Evolutionary conservation across 2,113 vertebrate genomes (phyloP).

Genomic region (Daboia siamensis): DNA sequence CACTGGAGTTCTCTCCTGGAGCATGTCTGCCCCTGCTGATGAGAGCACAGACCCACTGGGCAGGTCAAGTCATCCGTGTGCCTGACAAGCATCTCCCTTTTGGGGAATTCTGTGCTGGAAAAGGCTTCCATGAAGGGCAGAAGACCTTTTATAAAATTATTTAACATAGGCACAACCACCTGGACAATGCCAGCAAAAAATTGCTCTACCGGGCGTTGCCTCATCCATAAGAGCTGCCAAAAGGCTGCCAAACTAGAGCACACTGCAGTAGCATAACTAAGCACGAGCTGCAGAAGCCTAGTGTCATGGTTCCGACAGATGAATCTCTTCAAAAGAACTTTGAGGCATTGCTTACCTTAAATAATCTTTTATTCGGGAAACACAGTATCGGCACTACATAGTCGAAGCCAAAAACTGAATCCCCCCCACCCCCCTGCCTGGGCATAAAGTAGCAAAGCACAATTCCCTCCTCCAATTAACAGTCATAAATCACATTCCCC

Average conservation of each 20-base stretch:
- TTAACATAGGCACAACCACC: neutral
- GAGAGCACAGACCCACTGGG: neutral
- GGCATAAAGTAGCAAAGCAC: too few species aligned
- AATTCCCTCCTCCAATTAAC: too few species aligned
- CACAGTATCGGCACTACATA: too few species aligned
- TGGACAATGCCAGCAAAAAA: neutral
- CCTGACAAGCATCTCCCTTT: neutral
- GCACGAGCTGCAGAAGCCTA: neutral
- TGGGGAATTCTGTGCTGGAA: neutral
- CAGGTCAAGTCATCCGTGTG: neutral
- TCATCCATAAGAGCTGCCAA: neutral
- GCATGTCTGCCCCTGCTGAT: neutral
- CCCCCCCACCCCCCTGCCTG: too few species aligned
- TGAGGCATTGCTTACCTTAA: too few species aligned
- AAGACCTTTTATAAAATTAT: neutral
- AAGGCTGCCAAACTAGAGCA: neutral
- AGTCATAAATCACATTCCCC: too few species aligned
- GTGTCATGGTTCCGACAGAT: too few species aligned
- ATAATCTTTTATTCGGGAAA: too few species aligned
- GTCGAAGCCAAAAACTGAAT: too few species aligned
- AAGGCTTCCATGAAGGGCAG: neutral
- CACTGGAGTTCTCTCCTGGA: too few species aligned
- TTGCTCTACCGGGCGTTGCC: neutral
- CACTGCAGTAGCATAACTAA: neutral
- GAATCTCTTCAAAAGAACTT: too few species aligned